Percentiles rank a stretch among this genome's conserved stretches.
Evolutionary conservation across 1,140 invertebrate species (phyloP).

Genomic region (Ruditapes philippinarum): DNA sequence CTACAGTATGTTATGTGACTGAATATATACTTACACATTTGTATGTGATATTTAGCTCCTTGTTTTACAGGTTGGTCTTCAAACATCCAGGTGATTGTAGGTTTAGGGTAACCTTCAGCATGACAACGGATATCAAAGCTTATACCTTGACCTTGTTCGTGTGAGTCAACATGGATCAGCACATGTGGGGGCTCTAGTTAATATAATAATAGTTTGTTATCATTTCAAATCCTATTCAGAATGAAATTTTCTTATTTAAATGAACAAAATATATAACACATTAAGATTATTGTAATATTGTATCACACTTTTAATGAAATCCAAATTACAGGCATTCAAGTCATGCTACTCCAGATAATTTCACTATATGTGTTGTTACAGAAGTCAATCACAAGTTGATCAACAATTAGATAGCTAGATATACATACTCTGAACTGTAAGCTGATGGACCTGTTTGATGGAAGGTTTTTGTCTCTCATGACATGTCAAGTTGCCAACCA

Average conservation of each 20-base stretch:
- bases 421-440: conserved; percentile 93
- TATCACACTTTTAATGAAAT: too few relatives aligned
- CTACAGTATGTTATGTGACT: too few relatives aligned
- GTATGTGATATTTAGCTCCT: conserved; percentile 69
- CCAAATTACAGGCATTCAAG: too few relatives aligned
- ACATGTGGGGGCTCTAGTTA: conserved; percentile 83
- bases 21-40: conserved; percentile 73
- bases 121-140: conserved; percentile 83
- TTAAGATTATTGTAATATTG: too few relatives aligned
- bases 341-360: too few relatives aligned
- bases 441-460: conserved; percentile 92
- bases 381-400: too few relatives aligned
- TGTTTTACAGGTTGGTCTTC: conserved; percentile 71
- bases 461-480: conserved; percentile 92
- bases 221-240: too few relatives aligned
- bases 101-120: conserved; percentile 84
- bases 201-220: too few relatives aligned
- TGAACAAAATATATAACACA: too few relatives aligned
- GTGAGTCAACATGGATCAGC: conserved; percentile 74
- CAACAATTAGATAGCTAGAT: too few relatives aligned
- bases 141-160: conserved; percentile 64
- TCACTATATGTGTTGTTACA: too few relatives aligned
- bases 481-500: conserved; percentile 94
- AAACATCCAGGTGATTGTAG: conserved; percentile 81
- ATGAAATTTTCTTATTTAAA: too few relatives aligned